Conservation (phyloP, 2,888 invertebrate species). For the Philonicus albiceps region DNA sequence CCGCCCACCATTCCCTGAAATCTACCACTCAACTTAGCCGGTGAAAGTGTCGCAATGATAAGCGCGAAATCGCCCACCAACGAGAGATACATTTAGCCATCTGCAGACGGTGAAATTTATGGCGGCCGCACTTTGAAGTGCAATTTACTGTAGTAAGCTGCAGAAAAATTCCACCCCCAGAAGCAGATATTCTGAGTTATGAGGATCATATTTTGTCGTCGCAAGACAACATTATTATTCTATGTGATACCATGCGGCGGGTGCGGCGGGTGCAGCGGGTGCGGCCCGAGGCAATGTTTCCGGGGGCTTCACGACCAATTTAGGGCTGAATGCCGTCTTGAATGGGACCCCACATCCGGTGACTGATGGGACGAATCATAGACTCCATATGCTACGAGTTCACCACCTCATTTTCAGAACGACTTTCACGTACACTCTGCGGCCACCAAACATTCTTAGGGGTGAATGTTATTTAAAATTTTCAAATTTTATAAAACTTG, state of each 20-base stretch:
- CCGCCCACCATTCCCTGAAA: neutral
- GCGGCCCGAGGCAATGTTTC: neutral
- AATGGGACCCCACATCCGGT: neutral
- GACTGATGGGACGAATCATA: neutral
- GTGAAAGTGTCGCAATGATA: neutral
- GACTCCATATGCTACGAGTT: neutral
- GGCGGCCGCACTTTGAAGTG: neutral
- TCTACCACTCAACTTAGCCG: neutral
- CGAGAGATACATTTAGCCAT: neutral
- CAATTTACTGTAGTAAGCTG: constrained; percentile 15
- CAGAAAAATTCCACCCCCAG: neutral
- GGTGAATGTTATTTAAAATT: neutral
- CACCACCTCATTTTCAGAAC: neutral
- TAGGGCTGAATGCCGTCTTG: neutral
- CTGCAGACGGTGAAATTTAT: constrained; percentile 3
- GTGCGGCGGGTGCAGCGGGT: neutral
- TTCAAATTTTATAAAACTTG: neutral
- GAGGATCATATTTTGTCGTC: constrained; percentile 12
- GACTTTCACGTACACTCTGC: neutral
- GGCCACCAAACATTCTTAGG: too few species aligned
- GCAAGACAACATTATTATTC: constrained; percentile 22
- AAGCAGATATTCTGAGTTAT: neutral
- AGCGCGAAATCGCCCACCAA: neutral
- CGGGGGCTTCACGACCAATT: neutral
- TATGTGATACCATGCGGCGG: neutral